These are phyloP conservation scores for Scartelaos histophorus DNA, from an alignment of 2,113 vertebrate species.

Conservation along the genomic window DNA sequence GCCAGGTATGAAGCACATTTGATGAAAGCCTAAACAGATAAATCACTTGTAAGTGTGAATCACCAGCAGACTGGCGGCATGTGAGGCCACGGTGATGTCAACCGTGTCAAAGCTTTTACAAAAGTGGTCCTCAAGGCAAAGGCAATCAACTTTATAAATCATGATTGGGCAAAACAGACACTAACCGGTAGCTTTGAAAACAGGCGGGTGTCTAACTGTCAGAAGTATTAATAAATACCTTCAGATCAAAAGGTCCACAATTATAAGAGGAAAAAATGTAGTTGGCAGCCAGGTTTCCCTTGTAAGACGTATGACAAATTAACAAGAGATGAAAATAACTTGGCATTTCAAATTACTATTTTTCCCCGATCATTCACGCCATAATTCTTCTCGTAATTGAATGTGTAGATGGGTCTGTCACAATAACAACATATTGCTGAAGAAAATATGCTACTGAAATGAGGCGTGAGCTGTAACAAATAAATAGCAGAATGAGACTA, in stretches of 20 bases:
- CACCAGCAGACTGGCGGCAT: neutral
- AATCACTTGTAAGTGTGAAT: neutral
- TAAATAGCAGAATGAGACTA: no score
- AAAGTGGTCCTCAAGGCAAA: neutral
- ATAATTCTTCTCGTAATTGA: neutral
- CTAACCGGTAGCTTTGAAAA: conserved; percentile 1
- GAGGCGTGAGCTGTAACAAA: no score
- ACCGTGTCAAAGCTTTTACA: neutral
- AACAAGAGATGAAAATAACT: neutral
- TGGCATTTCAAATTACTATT: neutral
- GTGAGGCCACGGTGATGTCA: neutral
- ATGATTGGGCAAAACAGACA: neutral
- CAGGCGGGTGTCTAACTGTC: neutral
- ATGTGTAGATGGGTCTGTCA: no score
- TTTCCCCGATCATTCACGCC: neutral
- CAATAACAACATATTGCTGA: no score
- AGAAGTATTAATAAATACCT: neutral
- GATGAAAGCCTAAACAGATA: neutral
- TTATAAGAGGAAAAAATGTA: neutral
- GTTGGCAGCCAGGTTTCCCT: neutral
- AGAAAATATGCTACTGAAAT: no score
- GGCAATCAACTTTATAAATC: conserved; percentile 4
- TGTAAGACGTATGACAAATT: neutral
- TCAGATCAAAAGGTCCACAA: neutral
- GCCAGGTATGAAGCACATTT: neutral